Evolutionary conservation across 2,888 invertebrate species (phyloP).

Genomic region (Trichogramma dendrolimi): DNA sequence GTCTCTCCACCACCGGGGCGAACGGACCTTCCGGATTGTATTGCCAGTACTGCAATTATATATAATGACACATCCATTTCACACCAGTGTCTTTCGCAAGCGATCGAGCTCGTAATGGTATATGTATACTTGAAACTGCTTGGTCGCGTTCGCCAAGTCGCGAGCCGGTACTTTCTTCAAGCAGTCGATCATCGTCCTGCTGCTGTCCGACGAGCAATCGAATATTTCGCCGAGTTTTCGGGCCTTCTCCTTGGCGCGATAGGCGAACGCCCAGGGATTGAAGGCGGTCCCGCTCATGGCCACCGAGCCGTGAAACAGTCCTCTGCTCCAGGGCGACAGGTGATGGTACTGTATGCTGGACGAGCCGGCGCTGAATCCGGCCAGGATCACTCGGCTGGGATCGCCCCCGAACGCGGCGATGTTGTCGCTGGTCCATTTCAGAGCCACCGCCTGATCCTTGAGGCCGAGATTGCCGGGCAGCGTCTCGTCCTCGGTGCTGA

Average conservation of each 20-base stretch:
- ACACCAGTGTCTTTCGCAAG: too few relatives aligned
- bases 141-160: neutral
- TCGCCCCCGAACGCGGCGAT: conserved; percentile 6
- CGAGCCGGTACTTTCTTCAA: conserved; percentile 4
- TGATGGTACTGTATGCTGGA: conserved; percentile 16
- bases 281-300: conserved; percentile 14
- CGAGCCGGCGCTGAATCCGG: conserved; percentile 7
- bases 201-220: neutral
- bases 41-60: conserved; percentile 4
- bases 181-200: neutral
- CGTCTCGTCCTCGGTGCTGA: conserved; percentile 4
- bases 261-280: conserved; percentile 4
- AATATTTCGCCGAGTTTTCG: neutral
- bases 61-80: too few relatives aligned
- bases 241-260: neutral
- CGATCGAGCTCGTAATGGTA: too few relatives aligned
- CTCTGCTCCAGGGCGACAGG: conserved; percentile 7
- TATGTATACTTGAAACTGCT: conserved; percentile 6
- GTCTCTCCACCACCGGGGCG: conserved; percentile 4
- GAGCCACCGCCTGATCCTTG: conserved; percentile 11
- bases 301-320: neutral
- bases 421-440: conserved; percentile 3
- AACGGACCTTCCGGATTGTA: conserved; percentile 10
- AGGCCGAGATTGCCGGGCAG: conserved; percentile 14
- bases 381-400: neutral